Percentiles rank a stretch among this genome's conserved stretches.
These are phyloP conservation scores for Sclerurus mexicanus DNA, from an alignment of 2,113 vertebrate genomes.

Conservation along the genomic window DNA sequence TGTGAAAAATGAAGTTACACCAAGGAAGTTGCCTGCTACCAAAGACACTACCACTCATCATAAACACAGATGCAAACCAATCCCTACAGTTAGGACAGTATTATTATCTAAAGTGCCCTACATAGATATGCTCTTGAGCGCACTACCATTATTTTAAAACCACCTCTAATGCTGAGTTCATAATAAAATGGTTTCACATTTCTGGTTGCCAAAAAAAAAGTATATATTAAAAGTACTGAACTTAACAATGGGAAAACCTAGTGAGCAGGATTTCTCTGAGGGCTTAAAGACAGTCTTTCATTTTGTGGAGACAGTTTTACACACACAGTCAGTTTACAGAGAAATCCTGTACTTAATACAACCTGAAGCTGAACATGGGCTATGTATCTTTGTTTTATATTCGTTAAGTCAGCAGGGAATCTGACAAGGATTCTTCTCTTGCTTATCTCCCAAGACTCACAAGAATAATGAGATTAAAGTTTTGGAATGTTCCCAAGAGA, in stretches of 20 bases:
- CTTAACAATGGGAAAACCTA: not conserved
- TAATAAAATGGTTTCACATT: not conserved
- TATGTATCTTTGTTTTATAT: not conserved
- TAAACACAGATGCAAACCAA: not conserved
- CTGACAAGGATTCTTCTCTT: constrained; percentile 15
- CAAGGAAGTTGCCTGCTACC: not conserved
- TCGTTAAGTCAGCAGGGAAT: not conserved
- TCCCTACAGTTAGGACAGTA: not conserved
- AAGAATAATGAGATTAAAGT: constrained; percentile 43
- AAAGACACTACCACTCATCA: not conserved
- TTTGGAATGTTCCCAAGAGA: constrained; percentile 29
- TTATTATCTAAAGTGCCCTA: not conserved
- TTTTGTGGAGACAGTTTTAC: not conserved
- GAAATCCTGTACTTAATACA: not conserved
- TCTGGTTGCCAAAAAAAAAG: not conserved
- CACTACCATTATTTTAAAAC: not conserved
- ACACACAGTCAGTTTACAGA: not conserved
- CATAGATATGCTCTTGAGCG: not conserved
- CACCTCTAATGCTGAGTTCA: not conserved
- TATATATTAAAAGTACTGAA: not conserved
- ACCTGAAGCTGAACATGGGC: not conserved
- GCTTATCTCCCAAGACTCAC: constrained; percentile 2
- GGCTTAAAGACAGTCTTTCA: not conserved
- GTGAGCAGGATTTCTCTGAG: not conserved
- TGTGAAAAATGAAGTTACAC: not conserved